Conservation (phyloP, 2,113 vertebrate genomes). For the Apus apus region DNA sequence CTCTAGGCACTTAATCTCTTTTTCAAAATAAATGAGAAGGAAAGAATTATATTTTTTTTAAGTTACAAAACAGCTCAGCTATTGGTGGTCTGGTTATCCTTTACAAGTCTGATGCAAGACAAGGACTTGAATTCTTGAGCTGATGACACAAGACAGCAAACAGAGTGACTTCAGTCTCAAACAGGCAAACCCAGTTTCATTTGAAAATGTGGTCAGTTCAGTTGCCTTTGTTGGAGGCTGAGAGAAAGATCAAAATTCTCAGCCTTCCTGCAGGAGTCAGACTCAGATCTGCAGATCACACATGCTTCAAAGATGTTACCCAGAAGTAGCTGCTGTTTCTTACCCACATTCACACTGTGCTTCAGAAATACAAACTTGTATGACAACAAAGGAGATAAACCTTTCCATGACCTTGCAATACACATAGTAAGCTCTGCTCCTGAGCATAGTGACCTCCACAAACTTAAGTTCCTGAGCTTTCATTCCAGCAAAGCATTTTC, state of each 20-base stretch:
- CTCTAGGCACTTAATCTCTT: neutral
- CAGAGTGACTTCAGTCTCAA: neutral
- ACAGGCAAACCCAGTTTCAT: neutral
- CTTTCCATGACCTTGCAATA: neutral
- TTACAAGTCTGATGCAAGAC: neutral
- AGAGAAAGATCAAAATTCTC: neutral
- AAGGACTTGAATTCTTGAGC: neutral
- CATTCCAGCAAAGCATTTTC: neutral
- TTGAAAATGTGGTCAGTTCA: neutral
- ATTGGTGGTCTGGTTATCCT: neutral
- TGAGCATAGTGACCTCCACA: neutral
- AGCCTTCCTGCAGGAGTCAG: neutral
- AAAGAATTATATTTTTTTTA: neutral
- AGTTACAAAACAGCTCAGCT: neutral
- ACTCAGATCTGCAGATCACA: neutral
- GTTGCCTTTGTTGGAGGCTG: neutral
- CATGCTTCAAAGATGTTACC: neutral
- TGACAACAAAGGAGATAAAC: neutral
- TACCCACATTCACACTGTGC: neutral
- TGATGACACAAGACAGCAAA: neutral
- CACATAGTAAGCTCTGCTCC: neutral
- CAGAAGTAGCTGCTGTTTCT: neutral
- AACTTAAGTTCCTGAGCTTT: neutral
- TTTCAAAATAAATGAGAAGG: neutral
- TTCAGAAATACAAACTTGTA: neutral